A percentile compares a stretch with the other conserved stretches of the same genome.
These are phyloP conservation scores for Resseliella maxima DNA, from an alignment of 2,888 invertebrate genomes.

Conservation along the genomic window DNA sequence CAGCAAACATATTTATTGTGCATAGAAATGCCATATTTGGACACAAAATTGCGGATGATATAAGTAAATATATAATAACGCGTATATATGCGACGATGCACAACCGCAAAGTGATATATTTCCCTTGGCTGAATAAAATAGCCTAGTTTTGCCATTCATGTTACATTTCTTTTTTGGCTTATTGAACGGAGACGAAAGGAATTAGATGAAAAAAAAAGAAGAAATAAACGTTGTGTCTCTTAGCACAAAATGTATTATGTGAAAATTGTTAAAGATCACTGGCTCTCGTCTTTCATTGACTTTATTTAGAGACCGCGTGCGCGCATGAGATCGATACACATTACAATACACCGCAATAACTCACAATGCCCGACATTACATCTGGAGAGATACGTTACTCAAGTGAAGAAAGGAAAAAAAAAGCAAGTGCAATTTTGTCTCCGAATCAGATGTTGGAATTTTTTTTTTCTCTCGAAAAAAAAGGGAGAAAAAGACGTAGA, in stretches of 20 bases:
- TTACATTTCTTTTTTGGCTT: slow-evolving; percentile 30
- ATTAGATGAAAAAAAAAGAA: not conserved
- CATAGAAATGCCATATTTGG: slow-evolving; percentile 20
- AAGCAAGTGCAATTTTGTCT: slow-evolving; percentile 44
- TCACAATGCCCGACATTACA: not conserved
- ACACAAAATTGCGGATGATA: not conserved
- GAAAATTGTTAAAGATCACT: slow-evolving; percentile 53
- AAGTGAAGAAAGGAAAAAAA: not conserved
- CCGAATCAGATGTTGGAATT: not conserved
- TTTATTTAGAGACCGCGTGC: not conserved
- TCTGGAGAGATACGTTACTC: not conserved
- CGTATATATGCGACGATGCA: not conserved
- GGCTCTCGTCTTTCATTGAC: slow-evolving; percentile 32
- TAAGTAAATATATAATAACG: not conserved
- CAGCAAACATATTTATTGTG: slow-evolving; percentile 33
- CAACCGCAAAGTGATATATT: slow-evolving; percentile 23
- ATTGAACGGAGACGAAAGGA: not conserved
- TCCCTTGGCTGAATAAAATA: not conserved
- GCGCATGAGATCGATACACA: not conserved
- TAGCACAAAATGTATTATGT: slow-evolving; percentile 24
- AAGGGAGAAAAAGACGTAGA: not conserved
- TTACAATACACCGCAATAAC: slow-evolving; percentile 23
- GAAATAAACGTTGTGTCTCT: not conserved
- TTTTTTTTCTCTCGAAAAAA: not conserved
- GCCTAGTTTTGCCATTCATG: slow-evolving; percentile 33